Evolutionary conservation across 2,113 vertebrate genomes (phyloP).

Genomic region (Epinephelus moara): DNA sequence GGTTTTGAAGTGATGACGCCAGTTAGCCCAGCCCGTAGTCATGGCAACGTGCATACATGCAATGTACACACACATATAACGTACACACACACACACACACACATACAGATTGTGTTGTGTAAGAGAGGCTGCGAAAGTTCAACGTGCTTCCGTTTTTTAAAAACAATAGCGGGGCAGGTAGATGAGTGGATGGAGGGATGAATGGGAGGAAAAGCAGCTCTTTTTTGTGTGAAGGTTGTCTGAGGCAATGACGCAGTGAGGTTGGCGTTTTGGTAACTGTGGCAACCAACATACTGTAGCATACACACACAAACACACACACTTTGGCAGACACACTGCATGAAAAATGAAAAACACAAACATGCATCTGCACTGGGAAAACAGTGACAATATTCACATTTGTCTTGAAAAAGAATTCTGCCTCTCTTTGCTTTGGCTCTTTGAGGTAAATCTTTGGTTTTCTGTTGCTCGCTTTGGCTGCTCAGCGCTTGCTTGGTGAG

Average conservation of each 20-base stretch:
- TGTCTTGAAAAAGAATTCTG: slow-evolving; percentile 9
- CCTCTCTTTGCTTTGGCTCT: slow-evolving; percentile 52
- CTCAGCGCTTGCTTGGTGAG: slow-evolving; percentile 10
- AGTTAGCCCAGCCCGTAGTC: slow-evolving; percentile 59
- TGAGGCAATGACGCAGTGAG: slow-evolving; percentile 77
- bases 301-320: slow-evolving; percentile 20
- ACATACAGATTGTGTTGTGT: slow-evolving; percentile 25
- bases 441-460: slow-evolving; percentile 53
- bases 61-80: slow-evolving; percentile 49
- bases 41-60: slow-evolving; percentile 75
- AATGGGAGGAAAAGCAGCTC: slow-evolving; percentile 52
- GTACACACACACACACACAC: slow-evolving; percentile 1
- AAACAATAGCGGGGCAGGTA: slow-evolving; percentile 55
- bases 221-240: slow-evolving; percentile 73
- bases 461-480: slow-evolving; percentile 12
- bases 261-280: slow-evolving; percentile 81
- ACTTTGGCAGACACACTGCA: slow-evolving; percentile 29
- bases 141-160: slow-evolving; percentile 42
- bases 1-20: slow-evolving; percentile 81
- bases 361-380: slow-evolving; percentile 57
- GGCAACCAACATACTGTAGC: slow-evolving; percentile 72
- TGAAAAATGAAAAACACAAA: slow-evolving; percentile 57
- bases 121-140: slow-evolving; percentile 25
- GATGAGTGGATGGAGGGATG: slow-evolving; percentile 52
- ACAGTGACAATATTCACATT: slow-evolving; percentile 56